These are phyloP conservation scores for Pygocentrus nattereri DNA, from an alignment of 2,797 vertebrate species.

Conservation along the genomic window DNA sequence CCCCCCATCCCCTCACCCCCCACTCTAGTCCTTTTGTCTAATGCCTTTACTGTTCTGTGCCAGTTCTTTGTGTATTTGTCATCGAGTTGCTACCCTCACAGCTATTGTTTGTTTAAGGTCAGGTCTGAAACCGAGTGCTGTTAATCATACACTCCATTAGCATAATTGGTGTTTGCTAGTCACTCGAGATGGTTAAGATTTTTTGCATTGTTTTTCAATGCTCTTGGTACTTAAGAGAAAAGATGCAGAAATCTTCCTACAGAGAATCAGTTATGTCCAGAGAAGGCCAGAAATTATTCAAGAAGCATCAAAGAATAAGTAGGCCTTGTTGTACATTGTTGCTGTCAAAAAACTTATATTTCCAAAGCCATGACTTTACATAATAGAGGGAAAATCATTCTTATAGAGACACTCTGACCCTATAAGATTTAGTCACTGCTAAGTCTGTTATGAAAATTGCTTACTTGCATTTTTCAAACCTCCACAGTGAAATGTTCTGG, in stretches of 20 bases:
- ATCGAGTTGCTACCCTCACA: slow-evolving; percentile 27
- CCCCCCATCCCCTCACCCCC: background rate
- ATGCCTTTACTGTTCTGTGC: slow-evolving; percentile 48
- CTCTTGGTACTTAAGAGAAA: slow-evolving; percentile 16
- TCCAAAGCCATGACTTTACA: background rate
- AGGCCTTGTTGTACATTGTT: background rate
- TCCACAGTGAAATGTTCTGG: too few species aligned
- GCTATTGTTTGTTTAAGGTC: slow-evolving; percentile 56
- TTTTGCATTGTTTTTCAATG: slow-evolving; percentile 26
- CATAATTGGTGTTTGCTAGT: slow-evolving; percentile 41
- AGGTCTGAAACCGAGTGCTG: slow-evolving; percentile 42
- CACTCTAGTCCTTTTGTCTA: slow-evolving; percentile 32
- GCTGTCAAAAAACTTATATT: background rate
- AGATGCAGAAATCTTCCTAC: slow-evolving; percentile 12
- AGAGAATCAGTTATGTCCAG: background rate
- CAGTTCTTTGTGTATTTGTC: slow-evolving; percentile 53
- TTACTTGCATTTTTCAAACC: too few species aligned
- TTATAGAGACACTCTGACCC: too few species aligned
- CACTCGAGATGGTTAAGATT: slow-evolving; percentile 35
- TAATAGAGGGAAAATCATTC: background rate
- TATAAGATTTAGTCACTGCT: too few species aligned
- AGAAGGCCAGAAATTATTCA: background rate
- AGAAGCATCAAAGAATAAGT: background rate
- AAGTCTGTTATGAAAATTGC: too few species aligned
- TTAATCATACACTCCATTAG: slow-evolving; percentile 45